Evolutionary conservation across 1,140 invertebrate species (phyloP).

Genomic region (Leptinotarsa undecemlineata): DNA sequence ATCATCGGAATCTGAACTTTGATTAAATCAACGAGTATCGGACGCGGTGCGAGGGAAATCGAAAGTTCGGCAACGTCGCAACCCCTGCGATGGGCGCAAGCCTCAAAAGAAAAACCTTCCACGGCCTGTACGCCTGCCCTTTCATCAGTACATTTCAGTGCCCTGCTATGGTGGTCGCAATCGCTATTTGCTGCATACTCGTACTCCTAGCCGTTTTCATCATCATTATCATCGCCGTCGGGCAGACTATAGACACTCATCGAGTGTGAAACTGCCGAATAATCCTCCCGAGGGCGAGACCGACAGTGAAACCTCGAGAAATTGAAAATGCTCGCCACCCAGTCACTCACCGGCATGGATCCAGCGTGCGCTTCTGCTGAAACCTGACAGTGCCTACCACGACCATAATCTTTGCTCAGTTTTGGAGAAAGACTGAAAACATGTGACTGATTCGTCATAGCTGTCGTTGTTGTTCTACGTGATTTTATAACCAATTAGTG

Average conservation of each 20-base stretch:
- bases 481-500: conserved; percentile 21
- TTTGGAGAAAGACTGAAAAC: conserved; percentile 1
- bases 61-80: conserved; percentile 2
- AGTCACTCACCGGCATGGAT: background rate
- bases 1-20: background rate
- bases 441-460: conserved; percentile 19
- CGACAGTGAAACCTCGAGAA: background rate
- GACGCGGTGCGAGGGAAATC: background rate
- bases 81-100: conserved; percentile 31
- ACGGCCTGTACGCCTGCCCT: conserved; percentile 23
- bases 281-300: background rate
- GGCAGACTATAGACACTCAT: conserved; percentile 65
- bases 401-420: background rate
- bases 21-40: background rate
- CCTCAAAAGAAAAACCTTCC: conserved; percentile 11
- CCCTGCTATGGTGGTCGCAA: conserved; percentile 67
- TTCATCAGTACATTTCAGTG: conserved; percentile 37
- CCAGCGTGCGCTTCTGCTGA: background rate
- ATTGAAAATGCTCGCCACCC: background rate
- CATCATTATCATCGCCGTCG: conserved; percentile 75
- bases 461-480: conserved; percentile 9
- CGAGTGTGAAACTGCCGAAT: conserved; percentile 14
- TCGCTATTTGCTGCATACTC: conserved; percentile 77
- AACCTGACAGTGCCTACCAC: conserved; percentile 18
- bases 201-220: conserved; percentile 77